Evolutionary conservation across 2,113 vertebrate genomes (phyloP).

Genomic region (Haplochromis burtoni): DNA sequence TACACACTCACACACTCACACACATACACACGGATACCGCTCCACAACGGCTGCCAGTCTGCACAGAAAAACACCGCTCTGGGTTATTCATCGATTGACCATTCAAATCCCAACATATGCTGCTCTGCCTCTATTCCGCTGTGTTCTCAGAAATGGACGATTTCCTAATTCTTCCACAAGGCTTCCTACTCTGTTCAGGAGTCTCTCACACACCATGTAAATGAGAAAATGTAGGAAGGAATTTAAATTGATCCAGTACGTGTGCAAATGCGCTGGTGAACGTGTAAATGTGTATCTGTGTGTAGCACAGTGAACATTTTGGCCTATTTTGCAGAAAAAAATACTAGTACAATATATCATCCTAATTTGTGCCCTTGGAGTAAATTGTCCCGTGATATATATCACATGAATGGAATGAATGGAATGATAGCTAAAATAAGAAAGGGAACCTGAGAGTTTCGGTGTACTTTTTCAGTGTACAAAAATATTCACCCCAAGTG

Average conservation of each 20-base stretch:
- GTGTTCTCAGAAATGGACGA: constrained; percentile 68
- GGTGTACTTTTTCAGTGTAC: background rate
- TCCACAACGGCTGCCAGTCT: constrained; percentile 59
- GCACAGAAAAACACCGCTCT: constrained; percentile 77
- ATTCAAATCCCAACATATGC: constrained; percentile 88
- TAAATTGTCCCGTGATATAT: constrained; percentile 23
- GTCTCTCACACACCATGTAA: constrained; percentile 65
- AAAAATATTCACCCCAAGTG: constrained; percentile 15
- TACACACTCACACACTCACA: background rate
- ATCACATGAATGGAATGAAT: background rate
- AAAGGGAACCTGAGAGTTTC: background rate
- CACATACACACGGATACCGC: constrained; percentile 19
- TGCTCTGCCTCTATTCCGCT: constrained; percentile 62
- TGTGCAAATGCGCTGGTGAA: constrained; percentile 34
- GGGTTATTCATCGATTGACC: constrained; percentile 99
- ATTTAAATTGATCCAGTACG: constrained; percentile 52
- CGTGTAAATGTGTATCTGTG: constrained; percentile 9
- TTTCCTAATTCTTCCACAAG: constrained; percentile 67
- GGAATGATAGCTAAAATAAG: background rate
- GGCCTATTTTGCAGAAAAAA: constrained; percentile 39
- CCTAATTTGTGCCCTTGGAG: constrained; percentile 20
- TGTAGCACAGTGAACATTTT: constrained; percentile 7
- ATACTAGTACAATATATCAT: constrained; percentile 17
- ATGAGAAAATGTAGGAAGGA: constrained; percentile 51
- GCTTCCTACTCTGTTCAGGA: constrained; percentile 53